Conservation (phyloP, 1,140 invertebrate species). For the Philopotamus ludificatus region DNA sequence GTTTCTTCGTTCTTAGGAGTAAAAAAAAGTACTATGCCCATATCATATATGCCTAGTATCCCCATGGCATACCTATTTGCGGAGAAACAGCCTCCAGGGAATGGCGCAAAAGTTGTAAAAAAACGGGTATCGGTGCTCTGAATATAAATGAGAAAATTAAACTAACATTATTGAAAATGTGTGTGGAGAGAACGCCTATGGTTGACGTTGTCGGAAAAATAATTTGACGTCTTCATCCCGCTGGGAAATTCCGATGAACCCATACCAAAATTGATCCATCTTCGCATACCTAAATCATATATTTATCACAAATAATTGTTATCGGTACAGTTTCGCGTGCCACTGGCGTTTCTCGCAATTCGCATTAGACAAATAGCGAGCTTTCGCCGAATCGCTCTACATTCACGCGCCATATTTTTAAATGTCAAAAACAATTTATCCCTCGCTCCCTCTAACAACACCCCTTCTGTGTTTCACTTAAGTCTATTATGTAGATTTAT, state of each 20-base stretch:
- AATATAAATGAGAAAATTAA: conserved; percentile 19
- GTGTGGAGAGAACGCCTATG: neutral
- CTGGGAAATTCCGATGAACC: too few species aligned
- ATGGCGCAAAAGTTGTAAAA: conserved; percentile 5
- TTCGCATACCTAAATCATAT: too few species aligned
- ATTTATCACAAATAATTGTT: too few species aligned
- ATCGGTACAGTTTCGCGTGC: too few species aligned
- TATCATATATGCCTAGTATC: neutral
- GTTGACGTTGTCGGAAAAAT: too few species aligned
- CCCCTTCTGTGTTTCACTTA: conserved; percentile 33
- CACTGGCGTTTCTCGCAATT: too few species aligned
- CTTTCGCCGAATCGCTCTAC: neutral
- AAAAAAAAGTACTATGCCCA: neutral
- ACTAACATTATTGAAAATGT: conserved; percentile 11
- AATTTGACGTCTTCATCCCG: too few species aligned
- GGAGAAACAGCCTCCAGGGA: neutral
- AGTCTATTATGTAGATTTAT: conserved; percentile 39
- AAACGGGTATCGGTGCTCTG: neutral
- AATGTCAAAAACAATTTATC: conserved; percentile 25
- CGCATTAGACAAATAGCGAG: too few species aligned
- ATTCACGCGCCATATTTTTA: conserved; percentile 8
- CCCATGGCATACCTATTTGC: neutral
- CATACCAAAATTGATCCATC: too few species aligned
- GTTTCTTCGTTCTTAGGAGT: neutral
- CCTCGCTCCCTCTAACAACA: conserved; percentile 10